Evolutionary conservation across 2,113 vertebrate genomes (phyloP), one percentile per base, ranked within the genome.

Genomic region (Manacus vitellinus): DNA sequence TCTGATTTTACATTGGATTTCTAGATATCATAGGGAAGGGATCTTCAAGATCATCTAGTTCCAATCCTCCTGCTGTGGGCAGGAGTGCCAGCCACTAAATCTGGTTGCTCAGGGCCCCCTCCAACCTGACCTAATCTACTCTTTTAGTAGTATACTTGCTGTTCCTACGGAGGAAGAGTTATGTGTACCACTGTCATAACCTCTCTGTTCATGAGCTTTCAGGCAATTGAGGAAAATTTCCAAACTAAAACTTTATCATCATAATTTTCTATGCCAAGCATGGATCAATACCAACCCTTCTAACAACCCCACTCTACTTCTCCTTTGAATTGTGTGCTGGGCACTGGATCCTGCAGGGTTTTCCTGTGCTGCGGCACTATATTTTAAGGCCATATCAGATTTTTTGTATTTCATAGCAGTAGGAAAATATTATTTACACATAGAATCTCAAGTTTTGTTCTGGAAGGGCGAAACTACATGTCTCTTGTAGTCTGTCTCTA

Each of bases 61-160:
- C 19, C 15, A 30, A 2, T 6, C 23, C 4, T 2, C 1, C 10
- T 54, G 20, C 28, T 5, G 3, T 17, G 12, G 39, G 21, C 20
- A 39, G 44, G 22, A 16, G 7, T 30, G 19, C 37, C 33, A 59
- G 18, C 23, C 44, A 24, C 12, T 39, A 30, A 46, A 39, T 23
- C 23, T 39, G 13, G 24, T n/a, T 46, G 28, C 39, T 74, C 27
- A 59, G 61, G 44, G 8, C 44, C 44, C 19, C 10, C 11, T 52
- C 14, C 33, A 52, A 12, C 33, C 46, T 25, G 28, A 10, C 20
- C 19, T 24, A 52, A n/a, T 19, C 27, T 49, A 11, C 3, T 2
- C 19, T 44, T 76, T 70, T 28, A 46, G n/a, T 58, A 37, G 20
- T 54, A 54, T 65, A 35, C 10, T 47, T 78, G 2, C 30, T 31